These are phyloP conservation scores for Cabera pusaria DNA, from an alignment of 2,888 invertebrate species.

Conservation along the genomic window DNA sequence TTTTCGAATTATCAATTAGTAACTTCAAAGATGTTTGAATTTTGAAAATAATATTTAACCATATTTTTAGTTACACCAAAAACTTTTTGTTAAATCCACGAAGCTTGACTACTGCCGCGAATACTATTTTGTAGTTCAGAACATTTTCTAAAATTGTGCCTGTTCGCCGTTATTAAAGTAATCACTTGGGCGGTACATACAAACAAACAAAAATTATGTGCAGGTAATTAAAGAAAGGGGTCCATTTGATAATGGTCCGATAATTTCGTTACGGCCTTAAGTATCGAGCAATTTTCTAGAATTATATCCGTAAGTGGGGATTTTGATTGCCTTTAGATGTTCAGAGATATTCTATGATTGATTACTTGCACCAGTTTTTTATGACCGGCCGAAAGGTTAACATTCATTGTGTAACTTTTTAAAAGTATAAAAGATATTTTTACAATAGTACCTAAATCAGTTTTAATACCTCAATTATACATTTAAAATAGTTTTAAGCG, in stretches of 20 bases:
- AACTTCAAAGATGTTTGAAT: too few species aligned
- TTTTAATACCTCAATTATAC: too few species aligned
- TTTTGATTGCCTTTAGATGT: constrained; percentile 63
- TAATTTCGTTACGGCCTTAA: constrained; percentile 63
- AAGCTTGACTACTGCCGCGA: constrained; percentile 6
- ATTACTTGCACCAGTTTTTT: constrained; percentile 45
- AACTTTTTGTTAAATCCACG: too few species aligned
- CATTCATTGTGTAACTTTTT: constrained; percentile 13
- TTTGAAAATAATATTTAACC: too few species aligned
- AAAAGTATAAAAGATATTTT: too few species aligned
- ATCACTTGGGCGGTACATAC: constrained; percentile 64
- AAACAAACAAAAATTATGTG: constrained; percentile 76
- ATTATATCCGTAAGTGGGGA: constrained; percentile 67
- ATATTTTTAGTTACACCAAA: too few species aligned
- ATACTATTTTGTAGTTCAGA: constrained; percentile 47
- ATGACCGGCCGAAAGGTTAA: constrained; percentile 16
- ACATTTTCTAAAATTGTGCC: constrained; percentile 60
- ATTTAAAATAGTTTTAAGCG: too few species aligned
- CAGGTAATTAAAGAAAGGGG: constrained; percentile 81
- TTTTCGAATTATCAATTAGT: too few species aligned
- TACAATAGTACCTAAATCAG: too few species aligned
- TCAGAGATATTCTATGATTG: constrained; percentile 59
- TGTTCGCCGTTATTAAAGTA: constrained; percentile 66
- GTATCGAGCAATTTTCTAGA: constrained; percentile 70
- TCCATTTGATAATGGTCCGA: constrained; percentile 73